Evolutionary conservation across 2,113 vertebrate species (phyloP), one percentile per base, ranked within the genome.

Genomic region (Australoheros scitulus): DNA sequence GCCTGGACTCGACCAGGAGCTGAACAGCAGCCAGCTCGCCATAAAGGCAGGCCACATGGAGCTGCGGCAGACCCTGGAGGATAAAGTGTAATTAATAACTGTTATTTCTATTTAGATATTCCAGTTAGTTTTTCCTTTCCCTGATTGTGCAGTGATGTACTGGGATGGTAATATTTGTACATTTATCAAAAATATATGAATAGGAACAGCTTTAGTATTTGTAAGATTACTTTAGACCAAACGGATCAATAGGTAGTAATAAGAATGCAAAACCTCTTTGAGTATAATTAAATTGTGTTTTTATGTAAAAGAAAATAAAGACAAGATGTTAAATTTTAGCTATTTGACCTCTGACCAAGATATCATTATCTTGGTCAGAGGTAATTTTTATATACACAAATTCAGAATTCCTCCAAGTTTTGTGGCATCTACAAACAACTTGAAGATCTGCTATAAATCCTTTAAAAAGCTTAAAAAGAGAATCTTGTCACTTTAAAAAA

Each of bases 1-100:
- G 13, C 1, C 55, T 7, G 13, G 81, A 85, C 64, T 91, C 80
- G 77, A 93, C 11, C 38, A 95, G 84, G 36, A 83, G 56, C 83
- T 79, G 79, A 11, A 94, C 5, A 3, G 80, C 64, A 24, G 79
- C 34, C 80, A 95, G 36, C 13, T 84, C 80, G 5, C 94, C 92
- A 1, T 94, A 17, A 7, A 93, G 78, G 20, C 93, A 91, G 50
- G 94, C 93, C 68, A 83, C 1, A 14, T 95, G 95, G 18, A 96
- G 87, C 7, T 68, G 83, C 1, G 87, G 47, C 32, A 90, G 82
- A 41, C 81, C 88, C 94, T 95, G 81, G 14, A 59, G 79, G 65
- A 77, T 61, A 83, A 59, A 4, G 2, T 56, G 9, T 26, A 17
- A 68, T 68, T 68, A 68, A 68, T 50, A 68, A 68, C 22, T 47